These are phyloP conservation scores for Chrysotoxum bicinctum DNA, from an alignment of 2,888 invertebrate species.

Conservation along the genomic window DNA sequence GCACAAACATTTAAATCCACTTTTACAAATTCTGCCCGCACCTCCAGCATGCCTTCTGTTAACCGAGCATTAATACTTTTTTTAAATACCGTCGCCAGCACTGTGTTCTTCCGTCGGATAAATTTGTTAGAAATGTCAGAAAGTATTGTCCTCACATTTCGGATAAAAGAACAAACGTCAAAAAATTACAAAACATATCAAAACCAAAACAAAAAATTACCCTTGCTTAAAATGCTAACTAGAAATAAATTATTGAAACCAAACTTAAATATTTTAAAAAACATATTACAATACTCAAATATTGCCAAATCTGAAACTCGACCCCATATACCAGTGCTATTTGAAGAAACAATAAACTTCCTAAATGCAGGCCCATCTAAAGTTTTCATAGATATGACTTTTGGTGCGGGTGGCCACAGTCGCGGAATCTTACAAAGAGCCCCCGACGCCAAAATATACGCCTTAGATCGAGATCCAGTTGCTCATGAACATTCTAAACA, in stretches of 20 bases:
- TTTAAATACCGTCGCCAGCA: too few relatives aligned
- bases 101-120: too few relatives aligned
- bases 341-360: slow-evolving; percentile 86
- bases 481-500: slow-evolving; percentile 87
- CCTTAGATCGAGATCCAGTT: slow-evolving; percentile 93
- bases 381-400: slow-evolving; percentile 95
- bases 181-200: background rate
- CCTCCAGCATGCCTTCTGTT: too few relatives aligned
- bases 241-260: slow-evolving; percentile 65
- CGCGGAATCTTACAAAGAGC: slow-evolving; percentile 86
- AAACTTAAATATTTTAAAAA: slow-evolving; percentile 2
- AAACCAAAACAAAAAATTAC: slow-evolving; percentile 30
- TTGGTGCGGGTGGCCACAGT: slow-evolving; percentile 96
- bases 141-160: background rate
- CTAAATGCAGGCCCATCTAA: slow-evolving; percentile 85
- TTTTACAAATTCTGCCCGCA: too few relatives aligned
- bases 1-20: too few relatives aligned
- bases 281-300: background rate
- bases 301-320: background rate
- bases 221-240: slow-evolving; percentile 54
- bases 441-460: slow-evolving; percentile 87
- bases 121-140: too few relatives aligned
- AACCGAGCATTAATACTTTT: too few relatives aligned
- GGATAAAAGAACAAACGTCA: background rate
- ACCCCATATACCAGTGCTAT: slow-evolving; percentile 90